A percentile compares a stretch with the other conserved stretches of the same genome.
phyloP scores from a whole-genome alignment of 35 echinoderm and acorn worm genomes.

The Apostichopus japonicus region DNA sequence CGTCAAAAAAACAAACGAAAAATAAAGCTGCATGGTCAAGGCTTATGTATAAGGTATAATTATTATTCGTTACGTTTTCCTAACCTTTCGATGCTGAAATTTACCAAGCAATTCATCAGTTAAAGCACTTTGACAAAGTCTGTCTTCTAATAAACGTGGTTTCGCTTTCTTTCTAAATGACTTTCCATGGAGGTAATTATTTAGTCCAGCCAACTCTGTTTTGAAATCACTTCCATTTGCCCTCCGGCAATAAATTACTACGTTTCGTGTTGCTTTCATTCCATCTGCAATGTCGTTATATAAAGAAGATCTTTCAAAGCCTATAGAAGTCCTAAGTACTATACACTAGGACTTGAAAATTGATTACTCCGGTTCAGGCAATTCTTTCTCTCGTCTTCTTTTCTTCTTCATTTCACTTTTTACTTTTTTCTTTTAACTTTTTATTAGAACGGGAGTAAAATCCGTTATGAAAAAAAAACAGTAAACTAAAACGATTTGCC shows the following conservation, averaged over 20 bases:
- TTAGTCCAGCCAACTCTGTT: not conserved
- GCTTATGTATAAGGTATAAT: too few relatives aligned
- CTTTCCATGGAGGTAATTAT: not conserved
- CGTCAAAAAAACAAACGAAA: too few relatives aligned
- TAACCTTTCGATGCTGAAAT: not conserved
- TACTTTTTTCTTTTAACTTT: too few relatives aligned
- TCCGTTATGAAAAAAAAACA: not conserved
- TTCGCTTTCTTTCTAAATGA: not conserved
- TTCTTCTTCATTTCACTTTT: too few relatives aligned
- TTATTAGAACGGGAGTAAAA: too few relatives aligned
- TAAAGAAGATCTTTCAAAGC: not conserved
- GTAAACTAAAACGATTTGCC: not conserved
- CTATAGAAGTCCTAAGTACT: not conserved
- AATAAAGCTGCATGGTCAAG: too few relatives aligned
- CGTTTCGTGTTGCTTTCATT: not conserved
- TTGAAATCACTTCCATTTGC: slow-evolving; percentile 1
- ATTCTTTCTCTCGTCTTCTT: not conserved
- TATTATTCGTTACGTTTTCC: too few relatives aligned
- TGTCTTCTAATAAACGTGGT: not conserved
- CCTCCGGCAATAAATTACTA: not conserved
- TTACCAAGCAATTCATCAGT: not conserved
- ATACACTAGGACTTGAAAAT: not conserved
- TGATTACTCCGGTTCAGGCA: not conserved
- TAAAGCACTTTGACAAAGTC: not conserved
- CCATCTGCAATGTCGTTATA: not conserved